Base-by-base conservation (phyloP, 1,140 invertebrate genomes). In the Galendromus occidentalis region DNA sequence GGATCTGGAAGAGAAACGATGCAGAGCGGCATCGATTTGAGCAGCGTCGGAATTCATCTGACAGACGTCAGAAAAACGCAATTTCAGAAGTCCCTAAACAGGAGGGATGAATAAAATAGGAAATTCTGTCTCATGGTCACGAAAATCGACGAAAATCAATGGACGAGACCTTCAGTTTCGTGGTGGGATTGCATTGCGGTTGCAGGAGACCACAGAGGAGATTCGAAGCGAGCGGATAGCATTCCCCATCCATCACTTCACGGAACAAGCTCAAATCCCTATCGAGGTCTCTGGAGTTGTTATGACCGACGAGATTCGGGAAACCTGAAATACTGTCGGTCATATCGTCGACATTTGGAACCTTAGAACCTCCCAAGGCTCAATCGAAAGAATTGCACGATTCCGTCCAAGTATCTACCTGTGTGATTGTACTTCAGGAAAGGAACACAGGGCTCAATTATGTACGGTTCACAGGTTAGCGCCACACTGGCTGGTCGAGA, bases 301-400 rank as follows among this genome's bases (percentile, higher is more conserved):
- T 59, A 22, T 59, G 51, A 17, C 51, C 51, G 51, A 59, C 51
- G 22, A 59, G 51, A 25, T 59, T 59, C 51, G 51, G 51, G 33
- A 29, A 59, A 14, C 51, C 51, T 59, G 5, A 59, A 20, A 2
- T 22, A 14, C 28, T 12, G 18, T 44, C 42, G 18, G 12, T n/a
- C 20, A 47, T 6, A 6, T 22, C 45, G 14, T 14, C 28, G 4
- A 47, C 4, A 14, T n/a, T 59, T 59, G 33, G 20, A 29, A 14
- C 45, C 51, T 14, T 59, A 39, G 33, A n/a, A n/a, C n/a, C n/a
- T n/a, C n/a, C n/a, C n/a, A n/a, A n/a, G n/a, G n/a, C n/a, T n/a
- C n/a, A n/a, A n/a, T n/a, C n/a, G n/a, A n/a, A n/a, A n/a, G n/a
- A n/a, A n/a, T n/a, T n/a, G n/a, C n/a, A n/a, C n/a, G n/a, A n/a